These are phyloP conservation scores for Metaphire vulgaris DNA, from an alignment of 1,140 invertebrate species.

Conservation along the genomic window DNA sequence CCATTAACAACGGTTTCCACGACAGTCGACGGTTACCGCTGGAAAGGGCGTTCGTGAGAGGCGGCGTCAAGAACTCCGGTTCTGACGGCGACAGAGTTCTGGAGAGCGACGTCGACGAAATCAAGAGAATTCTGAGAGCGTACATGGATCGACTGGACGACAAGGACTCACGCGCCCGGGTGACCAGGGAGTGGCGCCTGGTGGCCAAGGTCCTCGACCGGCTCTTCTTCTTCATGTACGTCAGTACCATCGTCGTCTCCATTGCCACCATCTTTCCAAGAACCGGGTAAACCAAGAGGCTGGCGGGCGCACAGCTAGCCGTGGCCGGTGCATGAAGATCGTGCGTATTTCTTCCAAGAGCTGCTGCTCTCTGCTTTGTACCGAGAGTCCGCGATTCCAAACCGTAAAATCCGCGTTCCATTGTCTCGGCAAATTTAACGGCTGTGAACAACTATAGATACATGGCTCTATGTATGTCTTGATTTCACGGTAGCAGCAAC, in stretches of 20 bases:
- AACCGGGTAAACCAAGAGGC: no score
- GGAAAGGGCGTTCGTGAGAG: constrained; percentile 33
- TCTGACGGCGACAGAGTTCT: constrained; percentile 33
- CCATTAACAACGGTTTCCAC: constrained; percentile 4
- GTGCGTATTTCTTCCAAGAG: no score
- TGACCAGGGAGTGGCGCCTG: constrained; percentile 44
- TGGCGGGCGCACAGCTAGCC: not conserved
- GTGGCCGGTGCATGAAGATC: no score
- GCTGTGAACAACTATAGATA: no score
- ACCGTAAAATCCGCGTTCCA: no score
- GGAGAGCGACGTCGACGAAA: constrained; percentile 44
- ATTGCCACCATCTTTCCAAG: constrained; percentile 45
- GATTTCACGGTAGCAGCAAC: no score
- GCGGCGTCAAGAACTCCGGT: no score
- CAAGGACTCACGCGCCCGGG: constrained; percentile 39
- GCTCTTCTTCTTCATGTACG: constrained; percentile 48
- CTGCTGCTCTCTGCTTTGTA: no score
- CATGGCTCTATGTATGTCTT: no score
- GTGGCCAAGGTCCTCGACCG: constrained; percentile 49
- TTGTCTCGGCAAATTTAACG: no score
- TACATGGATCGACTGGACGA: constrained; percentile 37
- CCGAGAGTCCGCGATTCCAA: no score
- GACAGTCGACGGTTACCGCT: constrained; percentile 32
- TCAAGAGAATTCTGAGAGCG: constrained; percentile 34
- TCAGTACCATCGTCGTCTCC: constrained; percentile 43